A percentile compares a stretch with the other conserved stretches of the same genome.
These are phyloP conservation scores for Bubo scandiacus DNA, from an alignment of 2,113 vertebrate species.

Conservation along the genomic window DNA sequence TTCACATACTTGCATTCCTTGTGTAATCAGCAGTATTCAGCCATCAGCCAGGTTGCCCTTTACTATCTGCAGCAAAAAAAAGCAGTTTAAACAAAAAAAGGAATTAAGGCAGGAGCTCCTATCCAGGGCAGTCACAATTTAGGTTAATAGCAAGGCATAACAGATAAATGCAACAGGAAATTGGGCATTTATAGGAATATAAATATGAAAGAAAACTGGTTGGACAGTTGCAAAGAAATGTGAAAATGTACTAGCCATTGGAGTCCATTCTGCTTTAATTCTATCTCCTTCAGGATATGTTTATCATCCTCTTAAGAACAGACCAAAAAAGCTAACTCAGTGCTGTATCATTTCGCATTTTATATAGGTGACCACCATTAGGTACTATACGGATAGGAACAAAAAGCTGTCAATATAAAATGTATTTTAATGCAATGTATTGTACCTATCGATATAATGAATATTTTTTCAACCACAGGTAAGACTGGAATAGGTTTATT, in stretches of 20 bases:
- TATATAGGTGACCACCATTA: background rate
- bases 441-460: background rate
- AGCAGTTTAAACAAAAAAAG: background rate
- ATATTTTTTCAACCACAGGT: background rate
- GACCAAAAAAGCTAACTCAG: background rate
- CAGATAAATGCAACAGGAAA: background rate
- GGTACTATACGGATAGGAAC: background rate
- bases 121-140: background rate
- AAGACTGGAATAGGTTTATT: background rate
- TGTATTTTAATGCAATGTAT: background rate
- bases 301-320: background rate
- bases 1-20: rapidly evolving
- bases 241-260: background rate
- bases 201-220: background rate
- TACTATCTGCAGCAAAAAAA: background rate
- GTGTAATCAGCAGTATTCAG: background rate
- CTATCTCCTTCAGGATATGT: background rate
- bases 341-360: background rate
- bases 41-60: background rate
- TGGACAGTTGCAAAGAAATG: background rate
- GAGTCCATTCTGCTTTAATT: background rate
- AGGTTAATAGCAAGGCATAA: background rate
- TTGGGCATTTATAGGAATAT: background rate
- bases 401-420: background rate
- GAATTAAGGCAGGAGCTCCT: background rate